Conservation (phyloP, 2,888 invertebrate species). For the Smittia sp. region DNA sequence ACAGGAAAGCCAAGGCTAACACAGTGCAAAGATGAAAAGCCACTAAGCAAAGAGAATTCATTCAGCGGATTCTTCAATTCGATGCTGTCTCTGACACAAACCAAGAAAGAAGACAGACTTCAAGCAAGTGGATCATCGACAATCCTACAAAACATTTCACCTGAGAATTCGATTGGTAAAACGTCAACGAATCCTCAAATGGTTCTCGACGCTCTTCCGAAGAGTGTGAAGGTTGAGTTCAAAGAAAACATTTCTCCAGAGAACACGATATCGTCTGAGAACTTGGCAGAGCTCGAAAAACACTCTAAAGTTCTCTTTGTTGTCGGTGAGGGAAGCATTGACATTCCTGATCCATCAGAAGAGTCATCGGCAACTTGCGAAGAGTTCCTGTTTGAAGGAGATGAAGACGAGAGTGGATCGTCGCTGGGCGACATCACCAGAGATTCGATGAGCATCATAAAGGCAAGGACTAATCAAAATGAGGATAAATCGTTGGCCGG, state of each 20-base stretch:
- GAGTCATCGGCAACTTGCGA: neutral
- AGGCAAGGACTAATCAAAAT: neutral
- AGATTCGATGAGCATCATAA: constrained; percentile 5
- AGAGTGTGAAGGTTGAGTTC: constrained; percentile 59
- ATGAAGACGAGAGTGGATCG: too few species aligned
- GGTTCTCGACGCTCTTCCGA: constrained; percentile 57
- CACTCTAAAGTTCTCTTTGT: constrained; percentile 17
- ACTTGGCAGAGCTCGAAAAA: constrained; percentile 1
- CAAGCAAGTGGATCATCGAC: neutral
- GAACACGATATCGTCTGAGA: constrained; percentile 53
- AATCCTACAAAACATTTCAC: constrained; percentile 42
- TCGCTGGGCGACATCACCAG: neutral
- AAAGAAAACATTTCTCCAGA: constrained; percentile 65
- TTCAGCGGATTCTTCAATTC: constrained; percentile 30
- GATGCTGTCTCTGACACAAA: constrained; percentile 13
- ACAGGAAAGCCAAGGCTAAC: constrained; percentile 42
- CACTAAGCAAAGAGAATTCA: constrained; percentile 23
- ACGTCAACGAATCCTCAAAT: constrained; percentile 52
- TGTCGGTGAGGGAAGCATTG: constrained; percentile 20
- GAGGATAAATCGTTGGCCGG: neutral
- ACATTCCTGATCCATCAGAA: constrained; percentile 6
- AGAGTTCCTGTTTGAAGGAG: neutral
- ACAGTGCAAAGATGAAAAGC: neutral
- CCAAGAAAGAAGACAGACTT: neutral
- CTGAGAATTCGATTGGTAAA: constrained; percentile 43